Evolutionary conservation across 2,113 vertebrate genomes (phyloP).

Genomic region (Malurus elegans): DNA sequence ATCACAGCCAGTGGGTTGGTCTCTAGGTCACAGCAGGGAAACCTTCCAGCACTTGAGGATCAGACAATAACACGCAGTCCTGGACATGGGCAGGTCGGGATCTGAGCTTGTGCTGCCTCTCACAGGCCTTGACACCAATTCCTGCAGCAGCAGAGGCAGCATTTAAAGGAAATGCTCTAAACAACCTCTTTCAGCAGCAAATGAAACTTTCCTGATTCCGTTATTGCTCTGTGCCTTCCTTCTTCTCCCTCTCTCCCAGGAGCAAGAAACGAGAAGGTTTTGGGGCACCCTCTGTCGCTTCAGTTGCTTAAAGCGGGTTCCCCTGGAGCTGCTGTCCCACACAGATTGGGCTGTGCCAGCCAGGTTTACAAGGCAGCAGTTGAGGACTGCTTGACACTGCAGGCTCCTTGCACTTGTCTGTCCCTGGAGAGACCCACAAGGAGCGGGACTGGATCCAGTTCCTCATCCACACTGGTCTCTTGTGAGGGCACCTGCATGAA

Average conservation of each 20-base stretch:
- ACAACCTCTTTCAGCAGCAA: neutral
- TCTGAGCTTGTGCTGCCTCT: neutral
- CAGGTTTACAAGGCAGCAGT: neutral
- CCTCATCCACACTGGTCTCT: neutral
- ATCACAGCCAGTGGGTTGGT: accelerated
- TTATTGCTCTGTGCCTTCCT: neutral
- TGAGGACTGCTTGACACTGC: neutral
- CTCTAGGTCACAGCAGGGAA: neutral
- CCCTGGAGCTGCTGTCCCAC: accelerated
- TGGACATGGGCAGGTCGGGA: neutral
- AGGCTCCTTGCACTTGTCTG: neutral
- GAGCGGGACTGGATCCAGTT: neutral
- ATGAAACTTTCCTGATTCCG: neutral
- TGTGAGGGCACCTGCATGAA: accelerated
- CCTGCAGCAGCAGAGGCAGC: neutral
- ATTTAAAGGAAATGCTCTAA: neutral
- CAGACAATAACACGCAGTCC: neutral
- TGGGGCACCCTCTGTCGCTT: neutral
- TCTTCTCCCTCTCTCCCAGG: neutral
- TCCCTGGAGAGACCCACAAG: neutral
- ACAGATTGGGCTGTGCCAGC: neutral
- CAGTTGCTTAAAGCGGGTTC: neutral
- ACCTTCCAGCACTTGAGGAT: neutral
- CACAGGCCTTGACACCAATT: neutral
- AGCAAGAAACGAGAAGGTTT: neutral